phyloP scores from a whole-genome alignment of 2,113 vertebrate species.

The Phasianus colchicus region DNA sequence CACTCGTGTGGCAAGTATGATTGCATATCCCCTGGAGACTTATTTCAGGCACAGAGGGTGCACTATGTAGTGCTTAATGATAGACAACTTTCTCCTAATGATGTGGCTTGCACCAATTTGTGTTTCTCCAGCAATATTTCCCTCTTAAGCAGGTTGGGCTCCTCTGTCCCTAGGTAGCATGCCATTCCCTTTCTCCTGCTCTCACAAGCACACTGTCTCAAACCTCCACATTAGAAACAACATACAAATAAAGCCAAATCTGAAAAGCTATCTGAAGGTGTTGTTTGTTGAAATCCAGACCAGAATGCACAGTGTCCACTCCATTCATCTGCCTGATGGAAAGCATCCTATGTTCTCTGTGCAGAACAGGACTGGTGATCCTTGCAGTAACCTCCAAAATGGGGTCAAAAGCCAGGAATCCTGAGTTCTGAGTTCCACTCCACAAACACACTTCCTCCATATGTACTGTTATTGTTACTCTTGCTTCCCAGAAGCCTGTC shows the following conservation, averaged over 20 bases:
- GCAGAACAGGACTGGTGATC: accelerated
- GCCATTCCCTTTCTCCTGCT: background rate
- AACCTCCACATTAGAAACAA: conserved; percentile 7
- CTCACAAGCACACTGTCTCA: background rate
- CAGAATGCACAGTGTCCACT: accelerated
- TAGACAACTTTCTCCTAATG: conserved; percentile 59
- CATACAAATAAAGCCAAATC: background rate
- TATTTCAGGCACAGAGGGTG: conserved; percentile 44
- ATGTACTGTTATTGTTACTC: accelerated
- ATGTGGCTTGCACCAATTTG: conserved; percentile 50
- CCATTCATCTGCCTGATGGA: too few species aligned
- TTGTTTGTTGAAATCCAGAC: background rate
- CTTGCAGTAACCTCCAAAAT: background rate
- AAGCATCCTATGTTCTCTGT: background rate
- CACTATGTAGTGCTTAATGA: background rate
- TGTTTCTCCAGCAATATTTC: conserved; percentile 44
- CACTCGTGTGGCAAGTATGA: background rate
- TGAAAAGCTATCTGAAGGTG: background rate
- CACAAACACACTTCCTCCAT: background rate
- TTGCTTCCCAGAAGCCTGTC: background rate
- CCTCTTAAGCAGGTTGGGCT: conserved; percentile 21
- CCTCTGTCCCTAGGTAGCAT: conserved; percentile 20
- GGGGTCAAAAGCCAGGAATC: background rate
- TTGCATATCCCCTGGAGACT: conserved; percentile 30
- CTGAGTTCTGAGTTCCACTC: background rate